These are phyloP conservation scores for Silurus lanzhouensis DNA, from an alignment of 2,797 vertebrate genomes.

Conservation along the genomic window DNA sequence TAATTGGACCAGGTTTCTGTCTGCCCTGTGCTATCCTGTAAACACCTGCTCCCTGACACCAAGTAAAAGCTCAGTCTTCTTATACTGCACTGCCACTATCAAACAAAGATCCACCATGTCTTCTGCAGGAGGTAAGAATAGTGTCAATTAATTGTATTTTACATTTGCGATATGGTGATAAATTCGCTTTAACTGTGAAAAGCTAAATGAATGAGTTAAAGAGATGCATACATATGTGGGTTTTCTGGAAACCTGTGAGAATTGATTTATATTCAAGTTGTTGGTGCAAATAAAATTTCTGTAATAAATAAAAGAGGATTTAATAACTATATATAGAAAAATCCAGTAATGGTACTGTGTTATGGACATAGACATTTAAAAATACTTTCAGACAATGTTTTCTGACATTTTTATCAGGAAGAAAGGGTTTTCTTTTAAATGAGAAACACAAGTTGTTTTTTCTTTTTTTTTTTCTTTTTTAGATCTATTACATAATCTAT, in stretches of 20 bases:
- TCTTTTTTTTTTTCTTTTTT: no score
- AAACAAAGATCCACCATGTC: conserved; percentile 68
- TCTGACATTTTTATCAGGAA: no score
- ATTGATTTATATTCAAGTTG: not conserved
- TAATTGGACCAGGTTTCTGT: not conserved
- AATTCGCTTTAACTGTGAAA: not conserved
- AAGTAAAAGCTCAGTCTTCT: conserved; percentile 41
- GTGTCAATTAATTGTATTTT: not conserved
- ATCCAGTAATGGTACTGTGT: no score
- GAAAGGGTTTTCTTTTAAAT: no score
- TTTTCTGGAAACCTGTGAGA: not conserved
- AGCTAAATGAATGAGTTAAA: not conserved
- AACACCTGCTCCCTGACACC: not conserved
- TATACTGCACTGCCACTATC: conserved; percentile 48
- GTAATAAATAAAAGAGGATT: not conserved
- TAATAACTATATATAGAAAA: no score
- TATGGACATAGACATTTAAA: no score
- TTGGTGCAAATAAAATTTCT: not conserved
- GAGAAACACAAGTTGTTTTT: no score
- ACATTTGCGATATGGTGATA: not conserved
- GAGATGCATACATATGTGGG: not conserved
- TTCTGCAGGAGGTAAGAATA: conserved; percentile 64
- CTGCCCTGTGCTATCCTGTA: no score
- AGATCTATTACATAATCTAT: no score
- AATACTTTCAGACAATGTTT: no score